Percentiles rank a stretch among this genome's conserved stretches.
phyloP scores from a whole-genome alignment of 2,888 invertebrate genomes.

The Drosophila phalerata region DNA sequence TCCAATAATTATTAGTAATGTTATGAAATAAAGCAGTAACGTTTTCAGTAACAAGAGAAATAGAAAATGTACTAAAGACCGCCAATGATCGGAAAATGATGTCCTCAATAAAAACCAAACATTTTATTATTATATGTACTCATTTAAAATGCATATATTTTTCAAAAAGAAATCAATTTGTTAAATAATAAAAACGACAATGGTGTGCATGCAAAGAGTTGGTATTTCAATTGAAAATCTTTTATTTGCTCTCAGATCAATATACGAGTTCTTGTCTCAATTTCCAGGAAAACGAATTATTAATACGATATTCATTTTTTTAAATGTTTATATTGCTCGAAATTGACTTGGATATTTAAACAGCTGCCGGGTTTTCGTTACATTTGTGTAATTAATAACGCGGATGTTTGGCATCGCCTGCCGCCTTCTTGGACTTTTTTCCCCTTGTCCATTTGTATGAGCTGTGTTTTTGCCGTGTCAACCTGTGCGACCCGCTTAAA shows the following conservation, averaged over 20 bases:
- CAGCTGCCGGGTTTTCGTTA: slow-evolving; percentile 37
- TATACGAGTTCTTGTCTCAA: slow-evolving; percentile 1
- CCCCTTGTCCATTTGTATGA: slow-evolving; percentile 1
- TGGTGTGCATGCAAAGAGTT: not conserved
- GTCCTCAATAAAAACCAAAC: not conserved
- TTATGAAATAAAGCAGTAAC: no score
- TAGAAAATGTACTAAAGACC: no score
- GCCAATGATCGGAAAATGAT: not conserved
- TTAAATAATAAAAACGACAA: not conserved
- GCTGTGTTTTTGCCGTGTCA: slow-evolving; percentile 46
- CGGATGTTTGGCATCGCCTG: slow-evolving; percentile 34
- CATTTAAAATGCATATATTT: slow-evolving; percentile 3
- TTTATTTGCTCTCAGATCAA: slow-evolving; percentile 5
- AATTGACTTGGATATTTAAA: slow-evolving; percentile 63
- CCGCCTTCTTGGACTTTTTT: not conserved
- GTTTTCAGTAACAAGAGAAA: no score
- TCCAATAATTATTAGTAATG: no score
- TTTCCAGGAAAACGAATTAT: not conserved
- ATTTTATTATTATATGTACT: not conserved
- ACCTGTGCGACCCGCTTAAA: slow-evolving; percentile 63
- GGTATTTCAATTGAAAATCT: not conserved
- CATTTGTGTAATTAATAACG: slow-evolving; percentile 75
- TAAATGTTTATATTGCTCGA: slow-evolving; percentile 31
- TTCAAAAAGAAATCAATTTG: not conserved
- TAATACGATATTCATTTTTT: slow-evolving; percentile 1